Evolutionary conservation across 2,797 vertebrate genomes (phyloP).

Genomic region (Acanthurus leucopareius): DNA sequence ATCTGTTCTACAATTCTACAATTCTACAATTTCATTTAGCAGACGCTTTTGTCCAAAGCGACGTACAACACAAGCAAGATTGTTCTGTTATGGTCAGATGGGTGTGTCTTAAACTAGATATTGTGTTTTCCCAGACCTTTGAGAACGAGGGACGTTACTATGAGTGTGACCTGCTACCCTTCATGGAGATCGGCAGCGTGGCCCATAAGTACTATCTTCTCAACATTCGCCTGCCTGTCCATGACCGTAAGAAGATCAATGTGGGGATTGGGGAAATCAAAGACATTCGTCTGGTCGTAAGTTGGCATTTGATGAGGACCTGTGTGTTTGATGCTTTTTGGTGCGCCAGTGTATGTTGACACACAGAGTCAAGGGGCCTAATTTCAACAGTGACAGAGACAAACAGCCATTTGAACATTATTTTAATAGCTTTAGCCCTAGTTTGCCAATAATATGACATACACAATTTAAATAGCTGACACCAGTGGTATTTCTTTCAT

Average conservation of each 20-base stretch:
- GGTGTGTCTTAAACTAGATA: slow-evolving; percentile 1
- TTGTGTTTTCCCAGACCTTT: slow-evolving; percentile 78
- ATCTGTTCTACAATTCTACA: no score
- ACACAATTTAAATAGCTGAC: not conserved
- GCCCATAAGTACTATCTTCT: slow-evolving; percentile 98
- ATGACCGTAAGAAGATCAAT: slow-evolving; percentile 92
- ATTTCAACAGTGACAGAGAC: not conserved
- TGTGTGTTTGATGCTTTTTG: not conserved
- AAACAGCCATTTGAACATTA: not conserved
- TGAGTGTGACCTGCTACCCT: slow-evolving; percentile 93
- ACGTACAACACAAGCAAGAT: no score
- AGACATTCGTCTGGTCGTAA: slow-evolving; percentile 94
- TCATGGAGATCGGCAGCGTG: slow-evolving; percentile 96
- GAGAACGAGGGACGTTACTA: slow-evolving; percentile 95
- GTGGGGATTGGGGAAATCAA: slow-evolving; percentile 95
- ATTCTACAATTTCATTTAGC: no score
- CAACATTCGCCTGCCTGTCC: slow-evolving; percentile 95
- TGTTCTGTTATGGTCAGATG: not conserved
- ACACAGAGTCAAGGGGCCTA: not conserved
- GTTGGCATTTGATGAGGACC: slow-evolving; percentile 44
- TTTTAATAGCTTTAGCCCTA: not conserved
- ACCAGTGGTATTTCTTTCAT: not conserved
- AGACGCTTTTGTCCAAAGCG: no score
- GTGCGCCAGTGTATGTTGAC: not conserved
- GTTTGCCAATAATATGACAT: not conserved